Percentiles rank a stretch among this genome's conserved stretches.
These are phyloP conservation scores for Ceramica pisi DNA, from an alignment of 2,888 invertebrate species.

Conservation along the genomic window DNA sequence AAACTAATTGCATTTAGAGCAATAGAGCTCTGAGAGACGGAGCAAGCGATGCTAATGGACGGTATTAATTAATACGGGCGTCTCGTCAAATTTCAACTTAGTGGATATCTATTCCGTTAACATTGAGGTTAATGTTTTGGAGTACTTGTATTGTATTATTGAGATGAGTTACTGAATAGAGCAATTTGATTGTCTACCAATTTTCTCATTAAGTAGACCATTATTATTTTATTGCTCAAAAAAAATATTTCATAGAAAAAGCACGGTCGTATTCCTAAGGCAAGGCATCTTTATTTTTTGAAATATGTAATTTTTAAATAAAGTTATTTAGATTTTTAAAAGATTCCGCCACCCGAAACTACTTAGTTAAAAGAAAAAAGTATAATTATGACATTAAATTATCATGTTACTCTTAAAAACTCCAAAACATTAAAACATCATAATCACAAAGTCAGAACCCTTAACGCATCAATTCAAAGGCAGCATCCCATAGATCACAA, in stretches of 20 bases:
- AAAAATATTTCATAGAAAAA: neutral
- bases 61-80: conserved; percentile 88
- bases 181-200: neutral
- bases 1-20: conserved; percentile 88
- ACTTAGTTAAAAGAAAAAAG: neutral
- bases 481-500: conserved; percentile 55
- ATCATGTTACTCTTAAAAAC: neutral
- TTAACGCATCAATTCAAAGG: conserved; percentile 21
- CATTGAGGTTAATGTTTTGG: conserved; percentile 67
- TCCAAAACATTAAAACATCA: neutral
- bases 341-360: neutral
- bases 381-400: no score
- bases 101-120: conserved; percentile 79
- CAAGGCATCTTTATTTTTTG: no score
- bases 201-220: neutral
- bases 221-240: no score
- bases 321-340: no score
- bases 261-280: neutral
- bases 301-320: no score
- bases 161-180: conserved; percentile 10
- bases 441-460: conserved; percentile 10
- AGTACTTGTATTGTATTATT: conserved; percentile 37
- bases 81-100: conserved; percentile 85
- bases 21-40: conserved; percentile 83
- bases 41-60: conserved; percentile 89